phyloP scores from a whole-genome alignment of 2,113 vertebrate species.

The Tonatia bakeri region DNA sequence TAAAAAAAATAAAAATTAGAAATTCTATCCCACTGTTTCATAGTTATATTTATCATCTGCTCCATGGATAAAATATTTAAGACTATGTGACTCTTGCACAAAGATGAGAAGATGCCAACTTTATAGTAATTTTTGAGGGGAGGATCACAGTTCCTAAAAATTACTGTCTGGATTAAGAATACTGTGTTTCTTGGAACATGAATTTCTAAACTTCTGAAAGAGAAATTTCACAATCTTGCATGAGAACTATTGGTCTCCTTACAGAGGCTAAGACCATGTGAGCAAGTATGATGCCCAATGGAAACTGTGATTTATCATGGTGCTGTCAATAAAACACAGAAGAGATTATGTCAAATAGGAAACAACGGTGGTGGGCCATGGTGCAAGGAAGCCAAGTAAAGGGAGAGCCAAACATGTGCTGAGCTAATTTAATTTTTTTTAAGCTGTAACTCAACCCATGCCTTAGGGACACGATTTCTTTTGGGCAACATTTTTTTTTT shows the following conservation, averaged over 20 bases:
- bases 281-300: slow-evolving; percentile 28
- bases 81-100: not conserved
- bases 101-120: not conserved
- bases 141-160: not conserved
- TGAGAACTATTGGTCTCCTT: slow-evolving; percentile 31
- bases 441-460: slow-evolving; percentile 19
- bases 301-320: slow-evolving; percentile 50
- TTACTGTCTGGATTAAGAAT: not conserved
- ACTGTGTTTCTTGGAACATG: slow-evolving; percentile 6
- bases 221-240: not conserved
- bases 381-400: slow-evolving; percentile 24
- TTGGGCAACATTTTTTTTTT: slow-evolving; percentile 50
- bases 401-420: not conserved
- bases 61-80: not conserved
- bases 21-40: not conserved
- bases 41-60: not conserved
- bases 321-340: slow-evolving; percentile 37
- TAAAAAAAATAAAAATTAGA: not conserved
- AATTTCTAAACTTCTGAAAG: not conserved
- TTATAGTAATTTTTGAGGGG: not conserved
- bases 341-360: not conserved
- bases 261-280: slow-evolving; percentile 16
- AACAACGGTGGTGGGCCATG: not conserved
- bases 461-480: not conserved
- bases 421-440: slow-evolving; percentile 48